Evolutionary conservation across 2,797 vertebrate genomes (phyloP).

Genomic region (Lateolabrax maculatus): DNA sequence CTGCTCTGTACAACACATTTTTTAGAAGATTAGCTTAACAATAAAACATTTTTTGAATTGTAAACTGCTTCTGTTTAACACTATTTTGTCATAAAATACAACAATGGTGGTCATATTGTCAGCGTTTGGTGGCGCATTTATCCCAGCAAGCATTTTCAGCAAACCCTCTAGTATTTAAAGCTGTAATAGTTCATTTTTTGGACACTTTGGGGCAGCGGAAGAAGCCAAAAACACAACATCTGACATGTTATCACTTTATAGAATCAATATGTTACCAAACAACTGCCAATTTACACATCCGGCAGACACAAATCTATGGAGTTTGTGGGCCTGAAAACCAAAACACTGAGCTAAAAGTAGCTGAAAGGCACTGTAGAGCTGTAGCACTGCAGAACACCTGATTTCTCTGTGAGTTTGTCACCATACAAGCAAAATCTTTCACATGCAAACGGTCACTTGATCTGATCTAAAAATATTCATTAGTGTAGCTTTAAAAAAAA

Average conservation of each 20-base stretch:
- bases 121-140: not conserved
- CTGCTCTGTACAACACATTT: constrained; percentile 1
- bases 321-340: not conserved
- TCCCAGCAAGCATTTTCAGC: constrained; percentile 5
- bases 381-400: no score
- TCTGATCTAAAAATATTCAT: not conserved
- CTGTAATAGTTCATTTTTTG: not conserved
- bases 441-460: no score
- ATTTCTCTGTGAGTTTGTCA: no score
- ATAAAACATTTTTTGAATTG: constrained; percentile 33
- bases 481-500: not conserved
- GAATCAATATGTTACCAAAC: not conserved
- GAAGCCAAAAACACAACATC: not conserved
- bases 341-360: not conserved
- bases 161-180: not conserved
- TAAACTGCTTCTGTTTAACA: constrained; percentile 34
- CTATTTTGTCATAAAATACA: constrained; percentile 29
- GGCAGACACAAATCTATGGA: not conserved
- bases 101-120: constrained; percentile 13
- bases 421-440: not conserved
- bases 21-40: constrained; percentile 38
- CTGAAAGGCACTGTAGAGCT: not conserved
- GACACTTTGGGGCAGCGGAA: no score
- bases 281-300: not conserved
- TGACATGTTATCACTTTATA: not conserved